Base-by-base conservation (phyloP, 2,888 invertebrate species). In the Drosophila picticornis region DNA sequence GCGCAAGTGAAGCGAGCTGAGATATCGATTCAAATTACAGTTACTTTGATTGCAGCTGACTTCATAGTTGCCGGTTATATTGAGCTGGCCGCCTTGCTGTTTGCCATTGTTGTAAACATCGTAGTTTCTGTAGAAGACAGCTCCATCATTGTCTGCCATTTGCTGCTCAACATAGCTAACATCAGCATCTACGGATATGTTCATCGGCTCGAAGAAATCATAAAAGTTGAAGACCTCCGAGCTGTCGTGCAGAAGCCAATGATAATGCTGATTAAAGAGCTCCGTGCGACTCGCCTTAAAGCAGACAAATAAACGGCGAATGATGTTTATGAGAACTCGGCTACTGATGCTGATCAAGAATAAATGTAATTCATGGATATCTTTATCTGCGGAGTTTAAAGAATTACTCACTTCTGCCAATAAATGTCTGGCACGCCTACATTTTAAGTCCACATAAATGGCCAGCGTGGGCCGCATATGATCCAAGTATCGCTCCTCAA, bases 71-170 rank as follows among this genome's bases (percentile, higher is more conserved):
- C 82, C 70, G 0, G 93, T 93, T 19, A 93, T 75, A 75, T 93
- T 93, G 0, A 93, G 72, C 53, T 85, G 79, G 0, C 93, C 93
- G 10, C 93, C 93, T 56, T 91, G 84, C 16, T 75, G 78, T 5
- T 84, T 88, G 0, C 93, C 93, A 77, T 93, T 92, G 66, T 90
- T 93, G 63, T 92, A 93, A 11, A 93, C 88, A 81, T 93, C 93
- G 52, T 91, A 92, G 2, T 90, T 66, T 2, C 80, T 53, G 52
- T 77, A 91, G 2, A 65, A 53, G 19, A 70, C 58, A 0, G 52
- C 9, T 5, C 32, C 25, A 10, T 55, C 22, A 38, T 46, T 65
- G 0, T 27, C 22, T 34, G 53, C 13, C 0, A n/a, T 1, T 1
- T 27, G 19, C 48, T 69, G 63, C 27, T 62, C 64, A 0, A 88